A percentile compares a stretch with the other conserved stretches of the same genome.
Evolutionary conservation across 2,797 vertebrate genomes (phyloP).

Genomic region (Nannoperca australis): DNA sequence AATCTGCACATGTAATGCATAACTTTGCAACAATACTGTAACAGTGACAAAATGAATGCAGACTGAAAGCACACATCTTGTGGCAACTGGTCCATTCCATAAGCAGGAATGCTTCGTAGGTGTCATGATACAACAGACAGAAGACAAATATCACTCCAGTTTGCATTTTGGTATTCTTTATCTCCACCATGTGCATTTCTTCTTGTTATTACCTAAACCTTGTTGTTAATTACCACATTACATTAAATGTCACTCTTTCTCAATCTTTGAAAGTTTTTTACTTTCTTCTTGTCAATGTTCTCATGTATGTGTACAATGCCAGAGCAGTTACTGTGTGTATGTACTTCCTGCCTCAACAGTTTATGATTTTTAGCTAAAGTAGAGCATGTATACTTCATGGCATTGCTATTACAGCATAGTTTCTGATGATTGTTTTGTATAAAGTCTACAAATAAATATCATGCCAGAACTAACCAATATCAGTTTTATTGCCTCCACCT

Average conservation of each 20-base stretch:
- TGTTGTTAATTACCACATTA: background rate
- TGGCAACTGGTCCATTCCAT: background rate
- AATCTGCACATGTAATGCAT: background rate
- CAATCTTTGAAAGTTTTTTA: too few species aligned
- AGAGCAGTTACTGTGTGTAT: constrained; percentile 17
- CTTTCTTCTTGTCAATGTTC: too few species aligned
- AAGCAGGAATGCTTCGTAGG: background rate
- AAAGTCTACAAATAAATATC: constrained; percentile 23
- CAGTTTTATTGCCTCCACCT: constrained; percentile 17
- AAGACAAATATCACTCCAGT: background rate
- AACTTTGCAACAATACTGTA: background rate
- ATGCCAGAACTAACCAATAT: constrained; percentile 2
- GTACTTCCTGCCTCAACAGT: constrained; percentile 1
- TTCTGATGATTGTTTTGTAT: constrained; percentile 6
- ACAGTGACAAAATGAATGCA: background rate
- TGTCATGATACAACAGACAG: background rate
- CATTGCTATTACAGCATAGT: background rate
- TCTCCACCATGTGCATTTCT: background rate
- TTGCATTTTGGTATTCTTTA: background rate
- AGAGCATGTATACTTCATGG: background rate
- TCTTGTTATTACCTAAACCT: background rate
- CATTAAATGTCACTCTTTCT: background rate
- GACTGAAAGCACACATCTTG: background rate
- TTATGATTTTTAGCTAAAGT: constrained; percentile 7
- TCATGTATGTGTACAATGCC: constrained; percentile 9